These are phyloP conservation scores for Taphrorychus bicolor DNA, from an alignment of 2,888 invertebrate genomes.

Conservation along the genomic window DNA sequence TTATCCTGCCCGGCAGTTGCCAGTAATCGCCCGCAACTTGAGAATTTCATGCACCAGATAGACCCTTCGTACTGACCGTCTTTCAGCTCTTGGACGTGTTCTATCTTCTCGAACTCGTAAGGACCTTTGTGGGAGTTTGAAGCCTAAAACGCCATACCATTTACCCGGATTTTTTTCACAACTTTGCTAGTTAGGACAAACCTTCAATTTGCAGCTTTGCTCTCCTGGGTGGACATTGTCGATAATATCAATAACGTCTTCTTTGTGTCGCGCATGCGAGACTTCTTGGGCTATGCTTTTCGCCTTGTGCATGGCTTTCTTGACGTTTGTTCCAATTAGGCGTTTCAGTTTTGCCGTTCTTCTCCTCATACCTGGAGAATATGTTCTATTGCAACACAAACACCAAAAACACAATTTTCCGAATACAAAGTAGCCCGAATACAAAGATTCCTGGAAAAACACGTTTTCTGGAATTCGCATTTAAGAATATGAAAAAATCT, in stretches of 20 bases:
- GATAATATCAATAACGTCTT: constrained; percentile 83
- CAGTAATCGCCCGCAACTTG: constrained; percentile 90
- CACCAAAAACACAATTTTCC: too few species aligned
- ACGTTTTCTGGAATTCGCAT: too few species aligned
- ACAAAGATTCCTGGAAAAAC: too few species aligned
- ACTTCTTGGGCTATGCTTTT: constrained; percentile 89
- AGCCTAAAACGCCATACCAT: too few species aligned
- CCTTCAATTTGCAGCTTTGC: constrained; percentile 84
- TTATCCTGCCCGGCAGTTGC: constrained; percentile 98
- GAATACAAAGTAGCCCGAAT: too few species aligned
- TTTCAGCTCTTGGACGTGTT: constrained; percentile 81
- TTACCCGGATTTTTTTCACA: background rate
- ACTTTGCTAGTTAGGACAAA: background rate
- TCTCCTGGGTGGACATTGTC: constrained; percentile 82
- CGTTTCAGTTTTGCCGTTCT: constrained; percentile 71
- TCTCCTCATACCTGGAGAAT: constrained; percentile 58
- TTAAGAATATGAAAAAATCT: too few species aligned
- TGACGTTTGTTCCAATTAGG: constrained; percentile 87
- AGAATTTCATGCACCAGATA: constrained; percentile 99
- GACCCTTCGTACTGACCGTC: constrained; percentile 85
- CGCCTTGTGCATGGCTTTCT: constrained; percentile 90
- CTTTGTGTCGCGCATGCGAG: constrained; percentile 85
- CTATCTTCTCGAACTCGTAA: constrained; percentile 91
- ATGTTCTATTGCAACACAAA: too few species aligned
- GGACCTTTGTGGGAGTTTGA: constrained; percentile 97